Conservation (phyloP, 2,113 vertebrate species). For the Odocoileus virginianus region DNA sequence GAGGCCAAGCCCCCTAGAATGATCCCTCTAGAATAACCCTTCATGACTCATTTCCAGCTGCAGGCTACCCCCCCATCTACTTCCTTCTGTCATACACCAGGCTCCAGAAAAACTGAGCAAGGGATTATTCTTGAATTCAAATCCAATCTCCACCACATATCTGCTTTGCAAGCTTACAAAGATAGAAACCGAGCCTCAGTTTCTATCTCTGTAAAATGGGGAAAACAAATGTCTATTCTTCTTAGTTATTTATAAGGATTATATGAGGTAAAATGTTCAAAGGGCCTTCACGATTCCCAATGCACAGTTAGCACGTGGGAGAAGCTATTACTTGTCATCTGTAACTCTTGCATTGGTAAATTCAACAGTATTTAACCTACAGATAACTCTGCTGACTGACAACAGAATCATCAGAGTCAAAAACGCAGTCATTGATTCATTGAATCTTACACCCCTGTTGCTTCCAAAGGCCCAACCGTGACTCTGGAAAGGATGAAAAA, state of each 20-base stretch:
- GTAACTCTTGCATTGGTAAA: neutral
- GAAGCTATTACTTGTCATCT: neutral
- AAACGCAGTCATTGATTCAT: neutral
- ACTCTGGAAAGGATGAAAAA: neutral
- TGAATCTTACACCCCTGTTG: neutral
- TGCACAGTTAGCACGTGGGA: neutral
- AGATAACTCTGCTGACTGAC: neutral
- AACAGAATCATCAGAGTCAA: neutral
- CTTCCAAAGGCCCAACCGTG: neutral
- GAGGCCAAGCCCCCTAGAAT: accelerated
- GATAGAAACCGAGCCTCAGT: neutral
- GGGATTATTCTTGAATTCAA: neutral
- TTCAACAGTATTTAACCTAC: neutral
- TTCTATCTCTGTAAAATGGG: neutral
- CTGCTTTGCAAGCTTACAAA: neutral
- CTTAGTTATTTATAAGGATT: neutral
- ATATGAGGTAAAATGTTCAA: neutral
- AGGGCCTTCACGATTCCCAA: neutral
- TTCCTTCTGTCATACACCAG: neutral
- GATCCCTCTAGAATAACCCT: neutral
- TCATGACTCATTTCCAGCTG: accelerated
- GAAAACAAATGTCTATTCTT: neutral
- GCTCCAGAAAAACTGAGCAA: neutral
- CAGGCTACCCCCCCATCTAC: neutral
- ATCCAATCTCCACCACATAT: neutral